Evolutionary conservation across 92 coral and sea anemone species (phyloP).

Genomic region (Siderastrea siderea): DNA sequence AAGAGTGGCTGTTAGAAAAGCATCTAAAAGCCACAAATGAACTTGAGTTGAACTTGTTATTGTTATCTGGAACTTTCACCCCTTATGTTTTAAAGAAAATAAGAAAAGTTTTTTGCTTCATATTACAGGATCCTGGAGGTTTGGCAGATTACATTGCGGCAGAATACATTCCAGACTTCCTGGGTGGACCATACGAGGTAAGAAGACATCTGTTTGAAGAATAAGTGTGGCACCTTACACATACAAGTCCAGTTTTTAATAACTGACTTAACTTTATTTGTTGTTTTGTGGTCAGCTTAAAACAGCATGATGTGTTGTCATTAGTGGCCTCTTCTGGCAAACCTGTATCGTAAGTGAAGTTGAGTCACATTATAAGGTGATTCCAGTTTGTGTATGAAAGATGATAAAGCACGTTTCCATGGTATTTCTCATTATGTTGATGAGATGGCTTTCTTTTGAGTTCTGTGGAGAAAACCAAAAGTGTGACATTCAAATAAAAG

Average conservation of each 20-base stretch:
- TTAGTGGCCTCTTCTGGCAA: too few relatives aligned
- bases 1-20: too few relatives aligned
- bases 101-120: neutral
- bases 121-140: constrained; percentile 91
- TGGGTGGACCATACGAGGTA: constrained; percentile 95
- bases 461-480: too few relatives aligned
- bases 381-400: too few relatives aligned
- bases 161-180: constrained; percentile 93
- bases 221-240: too few relatives aligned
- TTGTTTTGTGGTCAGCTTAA: neutral
- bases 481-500: too few relatives aligned
- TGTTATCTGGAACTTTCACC: neutral
- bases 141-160: constrained; percentile 91
- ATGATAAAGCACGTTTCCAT: too few relatives aligned
- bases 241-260: neutral
- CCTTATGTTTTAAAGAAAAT: neutral
- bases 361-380: too few relatives aligned
- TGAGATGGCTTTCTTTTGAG: too few relatives aligned
- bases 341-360: too few relatives aligned
- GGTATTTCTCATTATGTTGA: too few relatives aligned
- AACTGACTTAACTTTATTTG: neutral
- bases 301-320: neutral
- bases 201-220: neutral
- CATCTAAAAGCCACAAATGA: neutral
- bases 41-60: neutral